These are phyloP conservation scores for Dasypus novemcinctus DNA, from an alignment of 2,113 vertebrate species.

Conservation along the genomic window DNA sequence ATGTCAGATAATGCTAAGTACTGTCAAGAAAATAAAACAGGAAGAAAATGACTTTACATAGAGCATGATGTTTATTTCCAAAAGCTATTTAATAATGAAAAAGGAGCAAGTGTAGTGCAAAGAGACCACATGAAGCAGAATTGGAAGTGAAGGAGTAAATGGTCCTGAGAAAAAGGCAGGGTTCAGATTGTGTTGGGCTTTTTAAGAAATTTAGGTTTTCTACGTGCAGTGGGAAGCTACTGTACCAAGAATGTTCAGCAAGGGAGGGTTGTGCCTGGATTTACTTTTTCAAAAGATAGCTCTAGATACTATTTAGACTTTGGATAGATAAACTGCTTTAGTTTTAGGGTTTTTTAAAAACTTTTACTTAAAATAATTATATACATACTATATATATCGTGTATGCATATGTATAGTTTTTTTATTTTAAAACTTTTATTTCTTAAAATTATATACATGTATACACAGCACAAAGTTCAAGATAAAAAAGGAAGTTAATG, in stretches of 20 bases:
- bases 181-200: not conserved
- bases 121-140: not conserved
- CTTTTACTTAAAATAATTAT: not conserved
- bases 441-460: not conserved
- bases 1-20: not conserved
- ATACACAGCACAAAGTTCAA: not conserved
- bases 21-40: not conserved
- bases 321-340: not conserved
- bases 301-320: not conserved
- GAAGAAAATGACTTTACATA: not conserved
- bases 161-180: not conserved
- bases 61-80: not conserved
- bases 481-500: not conserved
- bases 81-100: not conserved
- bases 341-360: not conserved
- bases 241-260: not conserved
- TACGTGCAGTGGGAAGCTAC: not conserved
- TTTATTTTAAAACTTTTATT: not conserved
- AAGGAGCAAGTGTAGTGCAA: not conserved
- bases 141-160: not conserved
- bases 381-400: too few relatives aligned
- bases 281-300: not conserved
- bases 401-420: not conserved
- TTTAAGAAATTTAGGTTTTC: not conserved
- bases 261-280: not conserved